A percentile compares a stretch with the other conserved stretches of the same genome.
Evolutionary conservation across 2,888 invertebrate species (phyloP).

Genomic region (Dryadula phaetusa): DNA sequence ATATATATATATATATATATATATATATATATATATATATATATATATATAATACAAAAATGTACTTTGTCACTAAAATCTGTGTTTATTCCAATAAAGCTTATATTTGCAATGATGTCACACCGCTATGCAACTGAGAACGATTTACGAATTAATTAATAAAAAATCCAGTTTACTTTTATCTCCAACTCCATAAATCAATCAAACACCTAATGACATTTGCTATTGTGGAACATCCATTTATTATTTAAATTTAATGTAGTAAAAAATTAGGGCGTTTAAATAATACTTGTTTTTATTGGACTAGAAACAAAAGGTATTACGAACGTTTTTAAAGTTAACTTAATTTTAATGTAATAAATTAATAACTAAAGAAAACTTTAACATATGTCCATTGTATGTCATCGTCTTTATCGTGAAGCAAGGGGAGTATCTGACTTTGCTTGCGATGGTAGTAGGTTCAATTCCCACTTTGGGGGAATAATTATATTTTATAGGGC

Average conservation of each 20-base stretch:
- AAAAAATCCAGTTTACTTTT: conserved; percentile 14
- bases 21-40: not conserved
- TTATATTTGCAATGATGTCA: not conserved
- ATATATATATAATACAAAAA: too few species aligned
- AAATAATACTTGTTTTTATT: not conserved
- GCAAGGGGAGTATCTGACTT: too few species aligned
- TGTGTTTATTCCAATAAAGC: too few species aligned
- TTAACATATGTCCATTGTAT: too few species aligned
- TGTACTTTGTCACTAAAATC: too few species aligned
- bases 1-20: not conserved
- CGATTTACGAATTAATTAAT: conserved; percentile 6
- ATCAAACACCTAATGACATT: conserved; percentile 26
- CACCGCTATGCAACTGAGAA: not conserved
- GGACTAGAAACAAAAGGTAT: not conserved
- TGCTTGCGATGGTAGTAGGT: too few species aligned
- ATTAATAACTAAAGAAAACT: too few species aligned
- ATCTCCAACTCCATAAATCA: conserved; percentile 33
- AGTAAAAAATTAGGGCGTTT: conserved; percentile 3
- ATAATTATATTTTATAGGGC: too few species aligned
- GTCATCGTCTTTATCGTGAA: too few species aligned
- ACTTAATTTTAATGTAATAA: too few species aligned
- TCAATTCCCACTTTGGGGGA: too few species aligned
- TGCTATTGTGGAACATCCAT: conserved; percentile 14
- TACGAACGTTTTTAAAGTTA: not conserved
- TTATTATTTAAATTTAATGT: conserved; percentile 22